Conservation (phyloP, 2,797 vertebrate species). For the Schizopygopsis malacanthus region DNA sequence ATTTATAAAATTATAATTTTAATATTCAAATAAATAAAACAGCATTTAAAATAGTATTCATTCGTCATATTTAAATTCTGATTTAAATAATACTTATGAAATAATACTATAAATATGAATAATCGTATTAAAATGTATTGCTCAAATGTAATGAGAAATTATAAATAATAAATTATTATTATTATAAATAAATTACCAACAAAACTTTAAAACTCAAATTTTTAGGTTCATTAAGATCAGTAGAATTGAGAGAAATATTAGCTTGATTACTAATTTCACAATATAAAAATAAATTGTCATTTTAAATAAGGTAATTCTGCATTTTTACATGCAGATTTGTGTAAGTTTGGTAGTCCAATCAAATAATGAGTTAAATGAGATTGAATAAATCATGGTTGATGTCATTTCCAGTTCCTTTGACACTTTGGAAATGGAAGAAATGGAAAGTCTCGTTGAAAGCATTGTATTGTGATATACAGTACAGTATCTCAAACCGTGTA, state of each 20-base stretch:
- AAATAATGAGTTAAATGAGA: background rate
- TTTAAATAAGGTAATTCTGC: background rate
- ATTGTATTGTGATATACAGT: background rate
- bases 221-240: background rate
- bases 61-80: background rate
- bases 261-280: background rate
- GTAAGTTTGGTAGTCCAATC: background rate
- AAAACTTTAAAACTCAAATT: background rate
- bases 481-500: background rate
- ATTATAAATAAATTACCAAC: background rate
- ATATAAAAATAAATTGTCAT: background rate
- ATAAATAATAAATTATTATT: too few species aligned
- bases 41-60: background rate
- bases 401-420: background rate
- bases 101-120: background rate
- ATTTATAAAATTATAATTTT: background rate
- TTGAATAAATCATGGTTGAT: background rate
- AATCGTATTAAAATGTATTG: background rate
- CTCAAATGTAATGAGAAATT: background rate
- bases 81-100: background rate
- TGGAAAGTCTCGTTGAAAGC: background rate
- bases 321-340: background rate
- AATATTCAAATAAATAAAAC: background rate
- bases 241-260: background rate
- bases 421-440: background rate